Percentiles rank a stretch among this genome's conserved stretches.
Evolutionary conservation across 2,888 invertebrate genomes (phyloP).

Genomic region (Macaria notata): DNA sequence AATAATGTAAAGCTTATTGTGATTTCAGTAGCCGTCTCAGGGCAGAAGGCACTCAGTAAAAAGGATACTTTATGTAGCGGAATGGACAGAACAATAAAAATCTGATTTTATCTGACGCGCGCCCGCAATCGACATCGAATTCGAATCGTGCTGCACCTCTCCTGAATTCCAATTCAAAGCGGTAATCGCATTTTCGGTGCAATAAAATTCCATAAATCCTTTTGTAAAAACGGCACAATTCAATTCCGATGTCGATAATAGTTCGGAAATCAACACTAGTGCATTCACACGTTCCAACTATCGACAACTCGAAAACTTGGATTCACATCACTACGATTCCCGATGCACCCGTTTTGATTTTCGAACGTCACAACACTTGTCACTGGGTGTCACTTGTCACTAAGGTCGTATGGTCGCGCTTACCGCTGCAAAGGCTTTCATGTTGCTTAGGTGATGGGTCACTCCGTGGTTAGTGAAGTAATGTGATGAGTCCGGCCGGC

Average conservation of each 20-base stretch:
- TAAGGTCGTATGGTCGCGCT: slow-evolving; percentile 50
- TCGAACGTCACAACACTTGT: slow-evolving; percentile 70
- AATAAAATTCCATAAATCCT: slow-evolving; percentile 21
- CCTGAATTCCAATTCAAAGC: slow-evolving; percentile 27
- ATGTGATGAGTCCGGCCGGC: slow-evolving; percentile 65
- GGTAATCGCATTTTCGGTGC: slow-evolving; percentile 11
- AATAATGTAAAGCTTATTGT: background rate
- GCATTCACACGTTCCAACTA: slow-evolving; percentile 30
- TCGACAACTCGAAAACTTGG: slow-evolving; percentile 21
- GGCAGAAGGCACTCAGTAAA: slow-evolving; percentile 2
- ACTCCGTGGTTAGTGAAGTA: slow-evolving; percentile 72
- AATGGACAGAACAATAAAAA: slow-evolving; percentile 23
- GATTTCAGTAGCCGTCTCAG: slow-evolving; percentile 1
- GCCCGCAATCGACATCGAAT: slow-evolving; percentile 24
- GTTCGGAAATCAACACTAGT: slow-evolving; percentile 42
- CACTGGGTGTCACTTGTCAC: slow-evolving; percentile 44
- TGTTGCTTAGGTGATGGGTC: slow-evolving; percentile 75
- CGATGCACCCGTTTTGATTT: slow-evolving; percentile 63
- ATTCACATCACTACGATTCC: slow-evolving; percentile 35
- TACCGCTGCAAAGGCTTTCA: slow-evolving; percentile 82
- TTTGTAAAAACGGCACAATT: slow-evolving; percentile 15
- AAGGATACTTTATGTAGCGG: slow-evolving; percentile 1
- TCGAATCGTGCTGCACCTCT: slow-evolving; percentile 30
- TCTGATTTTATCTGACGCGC: slow-evolving; percentile 29
- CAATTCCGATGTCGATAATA: slow-evolving; percentile 25